Evolutionary conservation across 2,888 invertebrate species (phyloP).

Genomic region (Mesorhabditis sp.): DNA sequence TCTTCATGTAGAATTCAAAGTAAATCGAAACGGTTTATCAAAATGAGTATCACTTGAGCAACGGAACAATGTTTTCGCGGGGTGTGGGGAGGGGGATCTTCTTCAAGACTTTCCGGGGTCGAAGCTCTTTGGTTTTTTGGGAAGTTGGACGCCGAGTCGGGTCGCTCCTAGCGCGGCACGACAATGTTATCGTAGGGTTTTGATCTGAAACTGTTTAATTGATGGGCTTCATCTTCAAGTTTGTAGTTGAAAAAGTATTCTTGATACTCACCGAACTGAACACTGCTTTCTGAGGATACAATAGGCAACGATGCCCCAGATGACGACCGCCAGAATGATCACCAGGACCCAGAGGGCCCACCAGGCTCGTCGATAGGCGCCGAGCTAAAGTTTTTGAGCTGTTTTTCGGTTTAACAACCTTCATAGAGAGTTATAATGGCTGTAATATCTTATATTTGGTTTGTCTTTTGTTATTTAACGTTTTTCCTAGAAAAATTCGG

Average conservation of each 20-base stretch:
- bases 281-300: constrained; percentile 33
- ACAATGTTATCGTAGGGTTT: constrained; percentile 54
- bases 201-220: constrained; percentile 34
- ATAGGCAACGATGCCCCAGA: constrained; percentile 52
- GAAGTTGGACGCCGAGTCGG: too few relatives aligned
- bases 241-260: neutral
- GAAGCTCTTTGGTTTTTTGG: too few relatives aligned
- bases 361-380: constrained; percentile 55
- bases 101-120: too few relatives aligned
- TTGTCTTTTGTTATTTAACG: neutral
- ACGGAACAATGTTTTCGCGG: too few relatives aligned
- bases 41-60: too few relatives aligned
- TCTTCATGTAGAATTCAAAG: too few relatives aligned
- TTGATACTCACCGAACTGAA: neutral
- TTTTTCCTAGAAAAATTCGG: neutral
- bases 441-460: neutral
- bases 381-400: constrained; percentile 24
- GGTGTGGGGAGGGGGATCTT: too few relatives aligned
- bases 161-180: constrained; percentile 16
- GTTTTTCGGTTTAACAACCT: neutral
- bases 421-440: neutral
- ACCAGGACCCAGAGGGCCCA: constrained; percentile 57
- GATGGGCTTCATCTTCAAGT: too few relatives aligned
- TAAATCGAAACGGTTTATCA: too few relatives aligned
- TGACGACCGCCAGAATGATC: constrained; percentile 41